Base-by-base conservation (phyloP, 2,113 vertebrate species). In the Sorex araneus region DNA sequence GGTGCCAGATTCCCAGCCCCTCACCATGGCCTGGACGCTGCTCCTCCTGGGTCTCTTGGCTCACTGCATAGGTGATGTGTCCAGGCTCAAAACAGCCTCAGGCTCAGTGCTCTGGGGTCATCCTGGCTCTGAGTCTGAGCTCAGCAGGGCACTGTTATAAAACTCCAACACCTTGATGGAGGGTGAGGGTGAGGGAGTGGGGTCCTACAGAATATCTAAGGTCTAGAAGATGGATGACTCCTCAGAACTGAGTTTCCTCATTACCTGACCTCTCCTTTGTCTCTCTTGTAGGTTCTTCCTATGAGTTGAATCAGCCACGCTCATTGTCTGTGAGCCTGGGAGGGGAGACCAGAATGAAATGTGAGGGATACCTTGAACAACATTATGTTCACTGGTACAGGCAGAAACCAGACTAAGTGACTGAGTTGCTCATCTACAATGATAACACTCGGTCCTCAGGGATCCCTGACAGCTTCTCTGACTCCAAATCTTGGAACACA, bases 81-180 rank as follows among this genome's bases (percentile, higher is more conserved):
- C n/a, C n/a, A n/a, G n/a, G n/a, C 4, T 15, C 15, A 16, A 1
- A 3, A 0, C 16, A 8, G 4, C 4, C 7, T 4, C 10, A 25
- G 6, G 1, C 3, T 30, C 28, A 16, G 32, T 34, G 0, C 3
- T 2, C 1, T 1, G 40, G 64, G 13, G 13, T 12, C 2, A 54
- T 21, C 4, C 13, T 25, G 30, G 43, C 30, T 18, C 27, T 13
- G 74, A 47, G 25, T 79, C 71, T 90, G 60, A 84, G 36, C 30
- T 32, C 5, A 87, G 10, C 2, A 60, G 23, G 45, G 0, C 0
- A 40, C 9, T n/a, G 8, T 3, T 2, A 0, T 11, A 8, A 6
- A 13, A 1, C 4, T 6, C 11, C 27, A 25, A 3, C 21, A 27
- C 1, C 2, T 16, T 23, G 34, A 6, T 8, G 8, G 40, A 60